These are phyloP conservation scores for Samia ricini DNA, from an alignment of 1,140 invertebrate genomes.

Conservation along the genomic window DNA sequence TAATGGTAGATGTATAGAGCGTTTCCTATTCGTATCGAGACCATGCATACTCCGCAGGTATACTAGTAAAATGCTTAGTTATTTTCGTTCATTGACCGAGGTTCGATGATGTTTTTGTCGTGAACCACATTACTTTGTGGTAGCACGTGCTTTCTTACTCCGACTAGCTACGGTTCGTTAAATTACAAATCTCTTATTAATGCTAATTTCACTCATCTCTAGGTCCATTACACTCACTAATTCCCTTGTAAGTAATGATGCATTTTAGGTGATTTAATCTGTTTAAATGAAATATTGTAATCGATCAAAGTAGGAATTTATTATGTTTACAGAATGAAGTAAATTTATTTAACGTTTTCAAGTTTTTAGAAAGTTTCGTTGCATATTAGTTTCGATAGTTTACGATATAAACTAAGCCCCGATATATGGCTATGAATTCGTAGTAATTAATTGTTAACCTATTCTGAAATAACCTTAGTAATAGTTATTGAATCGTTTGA, in stretches of 20 bases:
- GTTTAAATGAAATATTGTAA: too few relatives aligned
- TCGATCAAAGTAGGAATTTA: too few relatives aligned
- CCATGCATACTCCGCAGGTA: slow-evolving; percentile 12
- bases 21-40: slow-evolving; percentile 18
- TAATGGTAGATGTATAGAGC: slow-evolving; percentile 27
- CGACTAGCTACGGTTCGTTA: slow-evolving; percentile 22
- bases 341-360: too few relatives aligned
- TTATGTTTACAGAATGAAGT: too few relatives aligned
- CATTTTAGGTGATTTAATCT: neutral
- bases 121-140: slow-evolving; percentile 19
- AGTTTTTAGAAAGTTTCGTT: too few relatives aligned
- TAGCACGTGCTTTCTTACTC: slow-evolving; percentile 37
- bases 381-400: too few relatives aligned
- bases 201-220: slow-evolving; percentile 3
- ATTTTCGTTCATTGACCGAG: slow-evolving; percentile 60
- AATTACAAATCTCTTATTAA: slow-evolving; percentile 22
- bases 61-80: slow-evolving; percentile 21
- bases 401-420: too few relatives aligned
- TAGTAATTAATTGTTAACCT: too few relatives aligned
- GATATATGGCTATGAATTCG: too few relatives aligned
- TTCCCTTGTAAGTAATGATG: neutral
- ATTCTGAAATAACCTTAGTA: too few relatives aligned
- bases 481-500: too few relatives aligned
- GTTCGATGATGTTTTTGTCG: slow-evolving; percentile 43
- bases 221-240: neutral